phyloP scores from a whole-genome alignment of 2,888 invertebrate genomes.

The Morpho helenor region DNA sequence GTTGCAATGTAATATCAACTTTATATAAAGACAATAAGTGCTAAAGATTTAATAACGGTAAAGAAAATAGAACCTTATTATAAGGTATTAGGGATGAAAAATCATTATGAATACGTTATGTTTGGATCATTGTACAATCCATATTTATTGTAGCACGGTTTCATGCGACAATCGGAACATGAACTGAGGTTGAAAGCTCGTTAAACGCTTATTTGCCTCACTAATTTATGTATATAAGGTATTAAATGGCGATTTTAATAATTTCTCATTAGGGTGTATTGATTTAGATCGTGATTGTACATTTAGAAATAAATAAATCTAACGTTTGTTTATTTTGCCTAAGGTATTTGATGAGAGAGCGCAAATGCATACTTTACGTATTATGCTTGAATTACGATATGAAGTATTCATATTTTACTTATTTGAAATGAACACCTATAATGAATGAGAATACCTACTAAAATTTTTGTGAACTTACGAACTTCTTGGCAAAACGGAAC shows the following conservation, averaged over 20 bases:
- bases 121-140: constrained; percentile 20
- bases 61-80: constrained; percentile 5
- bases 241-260: constrained; percentile 20
- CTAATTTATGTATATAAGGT: constrained; percentile 39
- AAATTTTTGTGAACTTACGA: too few relatives aligned
- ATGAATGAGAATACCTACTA: too few relatives aligned
- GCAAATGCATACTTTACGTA: too few relatives aligned
- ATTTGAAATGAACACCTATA: too few relatives aligned
- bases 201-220: constrained; percentile 38
- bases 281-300: constrained; percentile 10
- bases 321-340: constrained; percentile 1
- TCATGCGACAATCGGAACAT: constrained; percentile 31
- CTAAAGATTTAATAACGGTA: background rate
- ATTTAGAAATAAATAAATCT: constrained; percentile 12
- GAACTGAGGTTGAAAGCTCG: constrained; percentile 30
- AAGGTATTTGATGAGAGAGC: background rate
- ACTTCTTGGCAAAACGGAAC: too few relatives aligned
- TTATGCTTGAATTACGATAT: too few relatives aligned
- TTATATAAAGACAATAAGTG: background rate
- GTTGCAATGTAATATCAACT: constrained; percentile 2
- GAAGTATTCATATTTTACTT: too few relatives aligned
- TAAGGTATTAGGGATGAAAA: background rate
- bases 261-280: constrained; percentile 18
- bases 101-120: background rate
- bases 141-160: constrained; percentile 33